Conservation (phyloP, 2,888 invertebrate genomes). For the Dicyrtoma fusca region DNA sequence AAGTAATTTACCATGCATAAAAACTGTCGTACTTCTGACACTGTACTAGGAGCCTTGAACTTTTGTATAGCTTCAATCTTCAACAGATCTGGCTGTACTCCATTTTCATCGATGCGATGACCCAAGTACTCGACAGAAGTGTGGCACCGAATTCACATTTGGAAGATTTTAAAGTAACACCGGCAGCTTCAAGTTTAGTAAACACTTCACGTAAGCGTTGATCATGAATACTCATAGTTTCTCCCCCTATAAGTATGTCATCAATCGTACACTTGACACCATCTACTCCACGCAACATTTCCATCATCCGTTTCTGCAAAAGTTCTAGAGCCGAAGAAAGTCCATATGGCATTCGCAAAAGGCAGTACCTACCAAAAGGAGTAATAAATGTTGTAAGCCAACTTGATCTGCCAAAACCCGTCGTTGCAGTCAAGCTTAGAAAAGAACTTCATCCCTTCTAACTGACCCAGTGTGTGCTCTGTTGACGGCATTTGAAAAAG, state of each 20-base stretch:
- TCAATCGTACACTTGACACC: conserved; percentile 38
- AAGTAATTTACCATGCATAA: conserved; percentile 59
- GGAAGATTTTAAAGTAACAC: conserved; percentile 33
- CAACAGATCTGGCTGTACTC: conserved; percentile 57
- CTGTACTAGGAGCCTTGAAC: conserved; percentile 52
- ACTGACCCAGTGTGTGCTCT: conserved; percentile 39
- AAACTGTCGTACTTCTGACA: conserved; percentile 55
- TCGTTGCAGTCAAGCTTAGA: background rate
- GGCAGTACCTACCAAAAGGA: conserved; percentile 54
- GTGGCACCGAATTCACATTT: conserved; percentile 57
- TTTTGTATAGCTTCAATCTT: conserved; percentile 58
- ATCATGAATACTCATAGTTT: conserved; percentile 25
- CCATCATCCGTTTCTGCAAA: conserved; percentile 28
- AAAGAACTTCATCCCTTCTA: conserved; percentile 11
- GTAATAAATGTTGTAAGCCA: conserved; percentile 54
- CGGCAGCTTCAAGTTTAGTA: background rate
- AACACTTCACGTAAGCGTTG: conserved; percentile 18
- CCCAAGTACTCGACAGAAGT: conserved; percentile 56
- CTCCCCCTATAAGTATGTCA: conserved; percentile 14
- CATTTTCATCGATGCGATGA: conserved; percentile 50
- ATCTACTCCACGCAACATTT: conserved; percentile 33
- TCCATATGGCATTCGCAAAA: conserved; percentile 54
- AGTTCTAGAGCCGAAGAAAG: conserved; percentile 44
- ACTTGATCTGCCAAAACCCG: background rate
- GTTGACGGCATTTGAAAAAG: conserved; percentile 23